These are phyloP conservation scores for Dolichallabes microphthalmus DNA, from an alignment of 2,113 vertebrate species.

Conservation along the genomic window DNA sequence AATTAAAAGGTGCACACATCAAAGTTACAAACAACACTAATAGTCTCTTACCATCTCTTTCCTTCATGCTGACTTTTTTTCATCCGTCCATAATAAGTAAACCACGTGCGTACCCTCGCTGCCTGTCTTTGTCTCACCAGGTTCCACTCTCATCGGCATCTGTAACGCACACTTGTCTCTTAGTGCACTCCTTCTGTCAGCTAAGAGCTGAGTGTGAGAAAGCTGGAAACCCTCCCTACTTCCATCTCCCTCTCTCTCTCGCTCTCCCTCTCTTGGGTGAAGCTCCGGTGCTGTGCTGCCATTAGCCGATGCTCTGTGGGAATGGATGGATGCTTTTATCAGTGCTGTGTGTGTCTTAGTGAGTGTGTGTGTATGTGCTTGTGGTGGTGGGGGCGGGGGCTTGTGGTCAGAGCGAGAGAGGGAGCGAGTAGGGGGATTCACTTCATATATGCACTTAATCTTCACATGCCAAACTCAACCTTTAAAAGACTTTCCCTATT, in stretches of 20 bases:
- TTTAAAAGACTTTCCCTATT: conserved; percentile 20
- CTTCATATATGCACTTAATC: conserved; percentile 68
- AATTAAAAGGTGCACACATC: neutral
- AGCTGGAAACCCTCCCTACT: conserved; percentile 45
- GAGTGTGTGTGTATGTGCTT: neutral
- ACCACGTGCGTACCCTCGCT: conserved; percentile 22
- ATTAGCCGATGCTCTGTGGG: conserved; percentile 63
- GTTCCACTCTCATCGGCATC: conserved; percentile 37
- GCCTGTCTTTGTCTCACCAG: conserved; percentile 25
- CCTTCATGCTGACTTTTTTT: conserved; percentile 52
- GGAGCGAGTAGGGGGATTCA: conserved; percentile 19
- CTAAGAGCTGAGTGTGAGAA: conserved; percentile 39
- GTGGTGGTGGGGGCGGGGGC: neutral
- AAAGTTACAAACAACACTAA: conserved; percentile 4
- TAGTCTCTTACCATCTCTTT: conserved; percentile 52
- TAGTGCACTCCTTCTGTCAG: conserved; percentile 30
- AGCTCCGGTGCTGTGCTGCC: conserved; percentile 56
- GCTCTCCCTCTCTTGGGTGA: conserved; percentile 52
- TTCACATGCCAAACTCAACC: conserved; percentile 48
- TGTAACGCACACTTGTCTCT: conserved; percentile 32
- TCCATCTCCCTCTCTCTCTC: conserved; percentile 35
- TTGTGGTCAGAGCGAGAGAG: neutral
- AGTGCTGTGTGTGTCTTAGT: conserved; percentile 57
- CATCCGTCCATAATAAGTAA: conserved; percentile 40
- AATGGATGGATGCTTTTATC: conserved; percentile 68